Conservation (phyloP, 1,140 invertebrate species). For the Chironomus striatipennis region DNA sequence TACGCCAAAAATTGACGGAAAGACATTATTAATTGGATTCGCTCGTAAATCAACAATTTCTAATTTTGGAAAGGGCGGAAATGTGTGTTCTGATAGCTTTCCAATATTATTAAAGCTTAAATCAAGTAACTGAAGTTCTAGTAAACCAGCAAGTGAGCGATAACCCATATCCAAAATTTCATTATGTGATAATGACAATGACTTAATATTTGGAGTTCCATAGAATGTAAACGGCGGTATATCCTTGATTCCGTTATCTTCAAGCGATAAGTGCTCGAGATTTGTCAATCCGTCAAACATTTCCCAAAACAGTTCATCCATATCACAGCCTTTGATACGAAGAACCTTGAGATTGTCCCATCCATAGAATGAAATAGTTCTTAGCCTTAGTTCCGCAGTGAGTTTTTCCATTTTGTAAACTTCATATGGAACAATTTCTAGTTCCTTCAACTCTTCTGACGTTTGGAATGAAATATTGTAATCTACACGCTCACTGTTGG, state of each 20-base stretch:
- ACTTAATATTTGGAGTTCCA: conserved; percentile 52
- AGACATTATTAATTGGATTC: conserved; percentile 57
- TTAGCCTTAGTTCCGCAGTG: conserved; percentile 29
- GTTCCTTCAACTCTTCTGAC: conserved; percentile 33
- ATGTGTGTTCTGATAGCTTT: conserved; percentile 56
- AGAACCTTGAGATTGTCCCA: conserved; percentile 48
- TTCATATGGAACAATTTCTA: conserved; percentile 54
- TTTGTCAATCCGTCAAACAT: conserved; percentile 56
- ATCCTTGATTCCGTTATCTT: conserved; percentile 52
- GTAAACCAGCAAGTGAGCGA: conserved; percentile 53
- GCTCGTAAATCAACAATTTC: conserved; percentile 49
- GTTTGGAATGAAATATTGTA: conserved; percentile 26
- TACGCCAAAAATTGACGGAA: conserved; percentile 61
- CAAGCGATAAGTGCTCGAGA: conserved; percentile 51
- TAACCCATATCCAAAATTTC: conserved; percentile 53
- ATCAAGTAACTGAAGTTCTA: conserved; percentile 54
- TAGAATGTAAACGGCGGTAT: conserved; percentile 60
- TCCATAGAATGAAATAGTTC: conserved; percentile 43
- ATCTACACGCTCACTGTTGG: conserved; percentile 29
- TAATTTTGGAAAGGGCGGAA: conserved; percentile 58
- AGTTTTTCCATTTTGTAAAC: conserved; percentile 47
- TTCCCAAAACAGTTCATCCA: conserved; percentile 56
- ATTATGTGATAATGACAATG: conserved; percentile 54
- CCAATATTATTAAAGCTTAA: conserved; percentile 55
- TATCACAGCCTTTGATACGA: conserved; percentile 48